Conservation (phyloP, 1,140 invertebrate species). For the Trichonephila inaurata region DNA sequence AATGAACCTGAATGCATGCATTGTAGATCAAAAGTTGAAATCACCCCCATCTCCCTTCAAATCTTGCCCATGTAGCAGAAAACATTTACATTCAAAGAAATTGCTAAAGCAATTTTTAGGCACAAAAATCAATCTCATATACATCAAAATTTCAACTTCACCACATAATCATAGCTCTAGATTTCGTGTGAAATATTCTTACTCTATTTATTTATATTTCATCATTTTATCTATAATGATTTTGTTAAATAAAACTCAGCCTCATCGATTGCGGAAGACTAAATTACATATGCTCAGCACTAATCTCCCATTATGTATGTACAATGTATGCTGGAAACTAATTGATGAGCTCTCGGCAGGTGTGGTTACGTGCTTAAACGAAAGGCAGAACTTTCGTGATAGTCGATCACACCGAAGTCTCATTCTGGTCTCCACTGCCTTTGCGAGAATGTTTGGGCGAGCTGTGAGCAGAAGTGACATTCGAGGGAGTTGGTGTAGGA, state of each 20-base stretch:
- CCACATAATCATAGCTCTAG: conserved; percentile 3
- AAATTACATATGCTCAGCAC: conserved; percentile 70
- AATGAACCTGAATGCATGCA: neutral
- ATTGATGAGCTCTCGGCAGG: conserved; percentile 61
- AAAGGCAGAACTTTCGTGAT: conserved; percentile 40
- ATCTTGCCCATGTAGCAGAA: neutral
- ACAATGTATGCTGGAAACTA: conserved; percentile 48
- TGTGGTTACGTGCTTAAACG: conserved; percentile 52
- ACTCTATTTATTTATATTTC: conserved; percentile 12
- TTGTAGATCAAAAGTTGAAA: neutral
- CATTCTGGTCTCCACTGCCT: conserved; percentile 70
- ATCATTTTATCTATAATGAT: neutral
- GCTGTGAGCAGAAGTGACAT: conserved; percentile 57
- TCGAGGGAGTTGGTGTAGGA: conserved; percentile 78
- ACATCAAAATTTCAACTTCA: conserved; percentile 22
- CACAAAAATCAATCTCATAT: conserved; percentile 37
- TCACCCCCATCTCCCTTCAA: neutral
- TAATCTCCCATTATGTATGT: conserved; percentile 53
- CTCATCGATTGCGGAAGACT: conserved; percentile 68
- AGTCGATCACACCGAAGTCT: conserved; percentile 77
- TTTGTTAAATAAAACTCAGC: conserved; percentile 24
- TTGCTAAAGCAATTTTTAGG: conserved; percentile 43
- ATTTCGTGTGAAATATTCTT: neutral
- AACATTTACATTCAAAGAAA: conserved; percentile 26
- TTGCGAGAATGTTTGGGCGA: conserved; percentile 74